These are phyloP conservation scores for Empidonax alnorum DNA, from an alignment of 2,113 vertebrate species.

Conservation along the genomic window DNA sequence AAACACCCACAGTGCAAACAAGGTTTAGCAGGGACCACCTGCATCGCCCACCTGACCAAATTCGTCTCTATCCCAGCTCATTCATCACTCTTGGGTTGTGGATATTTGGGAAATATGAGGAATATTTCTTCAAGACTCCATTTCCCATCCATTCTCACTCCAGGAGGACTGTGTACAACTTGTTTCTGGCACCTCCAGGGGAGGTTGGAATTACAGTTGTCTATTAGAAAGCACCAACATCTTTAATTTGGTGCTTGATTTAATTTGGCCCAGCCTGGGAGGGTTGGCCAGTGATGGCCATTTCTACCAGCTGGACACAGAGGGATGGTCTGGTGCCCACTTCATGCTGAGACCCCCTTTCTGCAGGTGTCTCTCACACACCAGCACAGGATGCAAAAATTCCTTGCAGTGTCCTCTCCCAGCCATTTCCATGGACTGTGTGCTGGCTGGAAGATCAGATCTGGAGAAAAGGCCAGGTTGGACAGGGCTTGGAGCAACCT, in stretches of 20 bases:
- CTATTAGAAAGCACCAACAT: neutral
- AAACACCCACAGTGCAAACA: neutral
- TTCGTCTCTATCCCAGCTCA: too few species aligned
- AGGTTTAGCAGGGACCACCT: neutral
- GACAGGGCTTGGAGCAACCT: neutral
- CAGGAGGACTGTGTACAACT: neutral
- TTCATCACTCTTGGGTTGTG: neutral
- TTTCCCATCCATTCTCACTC: neutral
- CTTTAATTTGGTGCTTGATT: neutral
- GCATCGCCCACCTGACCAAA: neutral
- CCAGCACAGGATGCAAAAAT: neutral
- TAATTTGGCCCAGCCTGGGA: neutral
- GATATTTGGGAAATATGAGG: neutral
- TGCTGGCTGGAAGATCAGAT: neutral
- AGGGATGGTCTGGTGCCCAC: too few species aligned
- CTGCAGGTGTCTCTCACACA: neutral
- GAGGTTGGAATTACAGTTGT: neutral
- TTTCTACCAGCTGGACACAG: neutral
- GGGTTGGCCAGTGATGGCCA: too few species aligned
- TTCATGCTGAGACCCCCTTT: neutral
- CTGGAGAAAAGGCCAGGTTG: neutral
- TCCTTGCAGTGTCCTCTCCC: neutral
- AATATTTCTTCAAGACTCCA: neutral
- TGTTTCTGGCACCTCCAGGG: neutral
- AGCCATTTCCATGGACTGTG: rapidly evolving